These are phyloP conservation scores for Seriola dumerili DNA, from an alignment of 2,113 vertebrate genomes.

Conservation along the genomic window DNA sequence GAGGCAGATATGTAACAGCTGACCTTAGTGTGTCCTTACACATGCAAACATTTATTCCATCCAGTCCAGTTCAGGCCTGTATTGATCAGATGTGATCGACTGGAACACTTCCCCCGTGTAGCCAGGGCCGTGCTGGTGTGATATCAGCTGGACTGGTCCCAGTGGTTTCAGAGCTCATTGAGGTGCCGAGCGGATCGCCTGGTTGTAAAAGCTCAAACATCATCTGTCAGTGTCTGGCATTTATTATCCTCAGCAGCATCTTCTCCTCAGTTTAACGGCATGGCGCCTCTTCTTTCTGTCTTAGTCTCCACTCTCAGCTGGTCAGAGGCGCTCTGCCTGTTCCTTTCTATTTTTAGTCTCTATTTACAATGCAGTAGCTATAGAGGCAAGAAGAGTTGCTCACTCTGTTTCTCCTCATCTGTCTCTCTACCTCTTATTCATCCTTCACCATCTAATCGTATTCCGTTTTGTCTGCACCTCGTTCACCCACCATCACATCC, in stretches of 20 bases:
- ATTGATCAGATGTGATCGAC: constrained; percentile 63
- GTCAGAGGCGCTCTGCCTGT: constrained; percentile 71
- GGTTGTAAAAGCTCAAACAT: constrained; percentile 58
- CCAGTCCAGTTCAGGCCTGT: constrained; percentile 7
- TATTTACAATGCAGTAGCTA: constrained; percentile 80
- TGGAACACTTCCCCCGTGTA: not conserved
- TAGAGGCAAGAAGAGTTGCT: constrained; percentile 62
- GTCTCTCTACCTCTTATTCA: constrained; percentile 16
- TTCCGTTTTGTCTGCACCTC: not conserved
- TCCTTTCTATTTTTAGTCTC: constrained; percentile 81
- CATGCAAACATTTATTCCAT: constrained; percentile 6
- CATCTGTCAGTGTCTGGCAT: constrained; percentile 36
- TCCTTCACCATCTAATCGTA: not conserved
- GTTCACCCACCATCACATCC: constrained; percentile 5
- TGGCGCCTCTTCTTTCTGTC: constrained; percentile 49
- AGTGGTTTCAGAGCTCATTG: constrained; percentile 35
- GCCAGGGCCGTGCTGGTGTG: constrained; percentile 13
- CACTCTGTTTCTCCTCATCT: constrained; percentile 50
- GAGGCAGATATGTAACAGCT: not conserved
- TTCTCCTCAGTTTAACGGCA: constrained; percentile 41
- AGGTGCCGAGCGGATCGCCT: constrained; percentile 25
- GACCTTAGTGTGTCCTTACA: constrained; percentile 1
- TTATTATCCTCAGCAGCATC: constrained; percentile 50
- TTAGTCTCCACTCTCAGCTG: constrained; percentile 58
- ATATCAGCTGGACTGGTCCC: constrained; percentile 33